A percentile compares a stretch with the other conserved stretches of the same genome.
These are phyloP conservation scores for Epistrophella euchroma DNA, from an alignment of 2,888 invertebrate genomes.

Conservation along the genomic window DNA sequence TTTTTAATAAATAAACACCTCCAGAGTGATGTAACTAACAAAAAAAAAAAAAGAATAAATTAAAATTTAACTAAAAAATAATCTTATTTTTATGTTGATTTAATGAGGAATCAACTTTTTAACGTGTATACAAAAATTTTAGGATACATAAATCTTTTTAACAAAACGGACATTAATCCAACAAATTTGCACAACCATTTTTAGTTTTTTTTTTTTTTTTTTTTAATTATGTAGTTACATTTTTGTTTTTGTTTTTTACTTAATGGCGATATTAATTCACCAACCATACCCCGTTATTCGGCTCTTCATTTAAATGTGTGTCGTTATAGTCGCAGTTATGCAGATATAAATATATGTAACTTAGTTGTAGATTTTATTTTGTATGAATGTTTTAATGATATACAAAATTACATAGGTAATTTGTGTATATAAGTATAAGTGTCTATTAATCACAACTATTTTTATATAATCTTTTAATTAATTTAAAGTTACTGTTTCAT, in stretches of 20 bases:
- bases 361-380: conserved; percentile 27
- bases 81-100: not conserved
- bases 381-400: conserved; percentile 39
- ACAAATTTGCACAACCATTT: conserved; percentile 70
- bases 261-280: conserved; percentile 41
- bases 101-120: not conserved
- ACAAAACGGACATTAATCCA: conserved; percentile 51
- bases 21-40: not conserved
- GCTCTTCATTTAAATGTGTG: conserved; percentile 48
- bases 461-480: conserved; percentile 27
- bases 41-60: too few species aligned
- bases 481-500: conserved; percentile 18
- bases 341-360: conserved; percentile 41
- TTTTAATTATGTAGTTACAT: conserved; percentile 36
- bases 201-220: conserved; percentile 34
- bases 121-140: not conserved
- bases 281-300: conserved; percentile 44
- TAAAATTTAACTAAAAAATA: too few species aligned
- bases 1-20: not conserved
- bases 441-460: conserved; percentile 65
- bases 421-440: not conserved
- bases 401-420: conserved; percentile 28
- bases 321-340: conserved; percentile 24
- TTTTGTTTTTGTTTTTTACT: conserved; percentile 12
- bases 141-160: not conserved